Conservation (phyloP, 1,140 invertebrate genomes). For the Panagrolaimus sp. region DNA sequence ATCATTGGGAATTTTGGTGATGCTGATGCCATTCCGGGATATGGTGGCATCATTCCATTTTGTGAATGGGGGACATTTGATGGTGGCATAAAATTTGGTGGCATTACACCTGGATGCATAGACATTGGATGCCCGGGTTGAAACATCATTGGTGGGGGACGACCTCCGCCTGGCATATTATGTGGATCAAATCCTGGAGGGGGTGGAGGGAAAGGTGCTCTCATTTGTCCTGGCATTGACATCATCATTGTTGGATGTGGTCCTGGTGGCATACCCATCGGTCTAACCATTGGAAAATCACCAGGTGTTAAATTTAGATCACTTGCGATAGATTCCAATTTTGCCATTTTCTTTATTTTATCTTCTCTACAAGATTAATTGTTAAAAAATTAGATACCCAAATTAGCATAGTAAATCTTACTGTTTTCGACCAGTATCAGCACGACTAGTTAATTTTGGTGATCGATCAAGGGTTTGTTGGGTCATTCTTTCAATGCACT, state of each 20-base stretch:
- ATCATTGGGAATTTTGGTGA: conserved; percentile 12
- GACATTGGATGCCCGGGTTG: not conserved
- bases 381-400: not conserved
- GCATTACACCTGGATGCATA: not conserved
- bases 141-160: not conserved
- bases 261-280: not conserved
- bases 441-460: not conserved
- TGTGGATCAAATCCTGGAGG: not conserved
- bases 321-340: not conserved
- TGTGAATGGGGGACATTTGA: conserved; percentile 10
- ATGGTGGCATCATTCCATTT: conserved; percentile 15
- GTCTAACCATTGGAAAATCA: not conserved
- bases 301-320: conserved; percentile 2
- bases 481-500: conserved; percentile 10
- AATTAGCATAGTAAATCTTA: not conserved
- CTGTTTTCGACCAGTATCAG: not conserved
- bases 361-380: not conserved
- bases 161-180: not conserved
- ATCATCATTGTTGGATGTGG: not conserved
- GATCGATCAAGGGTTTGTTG: not conserved
- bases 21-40: not conserved
- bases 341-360: conserved; percentile 6
- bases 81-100: conserved; percentile 8
- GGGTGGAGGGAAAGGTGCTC: no score
- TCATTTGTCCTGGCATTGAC: not conserved